Conservation (phyloP, 2,888 invertebrate species). For the Idaea biselata region DNA sequence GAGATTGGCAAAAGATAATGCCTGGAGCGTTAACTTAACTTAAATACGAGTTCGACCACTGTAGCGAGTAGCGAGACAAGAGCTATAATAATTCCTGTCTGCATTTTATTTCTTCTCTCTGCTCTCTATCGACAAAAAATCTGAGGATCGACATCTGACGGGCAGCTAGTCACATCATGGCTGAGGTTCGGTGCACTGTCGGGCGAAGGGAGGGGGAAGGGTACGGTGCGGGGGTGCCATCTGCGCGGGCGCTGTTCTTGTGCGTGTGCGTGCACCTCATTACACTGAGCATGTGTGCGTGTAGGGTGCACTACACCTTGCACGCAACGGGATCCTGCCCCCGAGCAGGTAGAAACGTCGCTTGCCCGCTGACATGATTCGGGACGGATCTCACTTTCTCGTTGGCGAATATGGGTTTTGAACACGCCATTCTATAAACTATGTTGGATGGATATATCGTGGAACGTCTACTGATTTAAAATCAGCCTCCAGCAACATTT, state of each 20-base stretch:
- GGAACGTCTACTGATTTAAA: neutral
- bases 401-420: constrained; percentile 61
- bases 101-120: constrained; percentile 26
- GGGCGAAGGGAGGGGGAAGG: constrained; percentile 39
- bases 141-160: constrained; percentile 72
- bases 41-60: constrained; percentile 29
- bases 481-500: neutral
- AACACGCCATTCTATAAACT: constrained; percentile 31
- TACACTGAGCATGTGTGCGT: constrained; percentile 37
- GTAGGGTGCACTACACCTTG: constrained; percentile 70
- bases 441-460: constrained; percentile 1
- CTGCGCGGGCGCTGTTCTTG: constrained; percentile 44
- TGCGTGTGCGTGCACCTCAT: constrained; percentile 37
- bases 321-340: constrained; percentile 71
- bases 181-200: constrained; percentile 67
- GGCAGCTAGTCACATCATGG: constrained; percentile 42
- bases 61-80: constrained; percentile 23
- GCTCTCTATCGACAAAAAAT: constrained; percentile 52
- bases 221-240: constrained; percentile 42
- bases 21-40: constrained; percentile 27
- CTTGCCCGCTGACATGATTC: constrained; percentile 64
- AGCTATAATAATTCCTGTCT: constrained; percentile 31
- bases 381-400: constrained; percentile 65
- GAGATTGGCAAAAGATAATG: constrained; percentile 25
- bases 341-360: constrained; percentile 67